These are phyloP conservation scores for Phaonia tiefii DNA, from an alignment of 2,888 invertebrate species.

Conservation along the genomic window DNA sequence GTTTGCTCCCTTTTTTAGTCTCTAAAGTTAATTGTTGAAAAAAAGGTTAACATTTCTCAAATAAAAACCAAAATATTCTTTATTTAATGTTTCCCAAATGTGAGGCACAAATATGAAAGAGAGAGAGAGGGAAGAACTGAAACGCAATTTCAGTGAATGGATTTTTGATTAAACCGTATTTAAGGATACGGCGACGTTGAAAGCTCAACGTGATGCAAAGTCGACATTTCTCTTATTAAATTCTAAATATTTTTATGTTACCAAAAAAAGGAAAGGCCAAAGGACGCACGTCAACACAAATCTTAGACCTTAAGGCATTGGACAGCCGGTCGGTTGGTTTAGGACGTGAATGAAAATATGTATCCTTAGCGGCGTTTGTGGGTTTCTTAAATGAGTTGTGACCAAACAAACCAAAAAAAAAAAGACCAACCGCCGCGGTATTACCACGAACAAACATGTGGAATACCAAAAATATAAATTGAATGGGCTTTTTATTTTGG, in stretches of 20 bases:
- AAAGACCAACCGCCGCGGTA: slow-evolving; percentile 44
- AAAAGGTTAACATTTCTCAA: background rate
- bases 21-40: slow-evolving; percentile 29
- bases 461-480: slow-evolving; percentile 12
- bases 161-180: slow-evolving; percentile 25
- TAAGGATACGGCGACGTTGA: slow-evolving; percentile 5
- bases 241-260: slow-evolving; percentile 11
- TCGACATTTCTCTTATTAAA: slow-evolving; percentile 32
- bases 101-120: no score
- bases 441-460: background rate
- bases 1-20: background rate
- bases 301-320: slow-evolving; percentile 47
- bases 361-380: slow-evolving; percentile 58
- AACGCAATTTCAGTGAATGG: slow-evolving; percentile 16
- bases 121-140: background rate
- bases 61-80: background rate
- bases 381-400: slow-evolving; percentile 60
- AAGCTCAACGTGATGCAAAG: slow-evolving; percentile 25
- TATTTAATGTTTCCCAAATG: background rate
- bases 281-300: background rate
- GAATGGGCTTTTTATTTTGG: slow-evolving; percentile 14
- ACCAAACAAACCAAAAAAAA: no score
- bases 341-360: slow-evolving; percentile 42
- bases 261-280: background rate
- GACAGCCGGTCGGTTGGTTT: no score